These are phyloP conservation scores for Agonum fuliginosum DNA, from an alignment of 2,888 invertebrate species.

Conservation along the genomic window DNA sequence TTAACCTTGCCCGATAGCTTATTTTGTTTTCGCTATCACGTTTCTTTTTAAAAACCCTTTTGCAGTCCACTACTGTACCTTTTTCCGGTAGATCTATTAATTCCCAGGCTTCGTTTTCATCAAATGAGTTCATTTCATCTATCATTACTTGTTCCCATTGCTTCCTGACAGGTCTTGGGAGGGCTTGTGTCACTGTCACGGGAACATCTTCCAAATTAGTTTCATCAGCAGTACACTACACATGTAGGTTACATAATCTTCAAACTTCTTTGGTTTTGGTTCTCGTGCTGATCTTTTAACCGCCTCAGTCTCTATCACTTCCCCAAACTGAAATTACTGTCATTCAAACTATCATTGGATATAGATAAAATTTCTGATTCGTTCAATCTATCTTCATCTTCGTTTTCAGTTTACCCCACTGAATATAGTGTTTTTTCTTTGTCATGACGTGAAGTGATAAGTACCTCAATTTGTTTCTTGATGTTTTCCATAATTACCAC, in stretches of 20 bases:
- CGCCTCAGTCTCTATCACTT: not conserved
- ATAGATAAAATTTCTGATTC: too few relatives aligned
- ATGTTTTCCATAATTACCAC: slow-evolving; percentile 61
- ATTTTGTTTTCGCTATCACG: slow-evolving; percentile 62
- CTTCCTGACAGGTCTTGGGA: slow-evolving; percentile 63
- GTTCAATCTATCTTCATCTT: slow-evolving; percentile 44
- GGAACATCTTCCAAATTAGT: slow-evolving; percentile 58
- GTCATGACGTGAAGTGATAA: too few relatives aligned
- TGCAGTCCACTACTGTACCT: slow-evolving; percentile 64
- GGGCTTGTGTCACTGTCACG: slow-evolving; percentile 62
- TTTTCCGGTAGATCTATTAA: slow-evolving; percentile 62
- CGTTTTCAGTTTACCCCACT: slow-evolving; percentile 54
- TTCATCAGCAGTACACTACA: slow-evolving; percentile 53
- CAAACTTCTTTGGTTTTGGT: slow-evolving; percentile 61
- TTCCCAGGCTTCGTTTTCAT: slow-evolving; percentile 66
- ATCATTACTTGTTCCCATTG: slow-evolving; percentile 64
- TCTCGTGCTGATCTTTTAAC: slow-evolving; percentile 61
- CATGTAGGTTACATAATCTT: slow-evolving; percentile 63
- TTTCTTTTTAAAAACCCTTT: slow-evolving; percentile 67
- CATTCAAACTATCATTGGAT: too few relatives aligned
- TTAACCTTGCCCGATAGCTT: slow-evolving; percentile 60
- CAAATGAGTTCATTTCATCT: slow-evolving; percentile 65
- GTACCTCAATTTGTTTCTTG: slow-evolving; percentile 33
- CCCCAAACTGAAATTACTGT: slow-evolving; percentile 3
- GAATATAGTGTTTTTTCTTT: too few relatives aligned